Conservation (phyloP, 2,797 vertebrate species). For the Schizothorax lantsangensis region DNA sequence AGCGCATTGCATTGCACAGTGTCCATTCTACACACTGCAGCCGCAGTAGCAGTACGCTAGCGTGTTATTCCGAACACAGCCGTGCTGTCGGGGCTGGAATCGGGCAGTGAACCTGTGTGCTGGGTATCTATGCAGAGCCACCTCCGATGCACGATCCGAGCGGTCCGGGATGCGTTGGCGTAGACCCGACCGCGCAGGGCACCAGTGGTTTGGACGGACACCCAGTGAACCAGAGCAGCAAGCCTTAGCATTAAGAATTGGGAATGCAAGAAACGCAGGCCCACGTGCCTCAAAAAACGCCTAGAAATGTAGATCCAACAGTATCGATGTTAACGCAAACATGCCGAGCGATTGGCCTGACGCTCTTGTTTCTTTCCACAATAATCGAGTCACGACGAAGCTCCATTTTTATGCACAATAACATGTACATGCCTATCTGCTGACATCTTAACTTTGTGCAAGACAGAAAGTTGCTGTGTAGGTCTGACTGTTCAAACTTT, state of each 20-base stretch:
- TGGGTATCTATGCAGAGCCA: conserved; percentile 85
- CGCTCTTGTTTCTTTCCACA: conserved; percentile 74
- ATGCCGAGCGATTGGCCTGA: conserved; percentile 58
- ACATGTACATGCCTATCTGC: conserved; percentile 79
- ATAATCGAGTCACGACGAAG: conserved; percentile 76
- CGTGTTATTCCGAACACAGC: conserved; percentile 33
- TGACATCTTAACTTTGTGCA: conserved; percentile 89
- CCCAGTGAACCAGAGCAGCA: conserved; percentile 81
- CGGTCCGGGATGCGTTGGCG: conserved; percentile 67
- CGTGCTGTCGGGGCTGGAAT: conserved; percentile 75
- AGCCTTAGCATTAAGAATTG: conserved; percentile 87
- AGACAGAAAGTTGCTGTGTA: conserved; percentile 89
- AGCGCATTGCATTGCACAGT: conserved; percentile 5
- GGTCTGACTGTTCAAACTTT: conserved; percentile 87
- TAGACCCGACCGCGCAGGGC: conserved; percentile 77
- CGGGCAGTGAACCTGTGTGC: conserved; percentile 76
- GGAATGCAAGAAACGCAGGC: conserved; percentile 77
- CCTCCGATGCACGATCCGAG: conserved; percentile 82
- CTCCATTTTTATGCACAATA: conserved; percentile 85
- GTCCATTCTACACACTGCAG: background rate
- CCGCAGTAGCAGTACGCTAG: background rate
- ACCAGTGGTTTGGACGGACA: conserved; percentile 67
- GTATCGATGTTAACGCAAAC: conserved; percentile 50
- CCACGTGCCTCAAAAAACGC: conserved; percentile 80
- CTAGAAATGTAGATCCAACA: conserved; percentile 75